These are phyloP conservation scores for Perccottus glenii DNA, from an alignment of 2,113 vertebrate genomes.

Conservation along the genomic window DNA sequence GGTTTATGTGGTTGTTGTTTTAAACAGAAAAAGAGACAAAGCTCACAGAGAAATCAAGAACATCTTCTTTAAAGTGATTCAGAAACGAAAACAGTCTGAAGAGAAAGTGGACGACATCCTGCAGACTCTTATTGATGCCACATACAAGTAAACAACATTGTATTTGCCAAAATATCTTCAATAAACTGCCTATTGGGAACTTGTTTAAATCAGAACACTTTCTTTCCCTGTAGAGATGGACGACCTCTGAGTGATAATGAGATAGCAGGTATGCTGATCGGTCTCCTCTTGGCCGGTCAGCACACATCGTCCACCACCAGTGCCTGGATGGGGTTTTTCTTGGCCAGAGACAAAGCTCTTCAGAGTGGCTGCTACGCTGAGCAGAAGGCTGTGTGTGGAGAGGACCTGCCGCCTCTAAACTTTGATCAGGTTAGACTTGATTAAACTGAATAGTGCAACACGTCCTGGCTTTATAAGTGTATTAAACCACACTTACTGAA, in stretches of 20 bases:
- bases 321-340: conserved; percentile 95
- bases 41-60: conserved; percentile 92
- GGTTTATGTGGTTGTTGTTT: neutral
- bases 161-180: neutral
- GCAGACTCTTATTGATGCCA: conserved; percentile 93
- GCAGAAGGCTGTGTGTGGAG: conserved; percentile 88
- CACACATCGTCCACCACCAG: conserved; percentile 98
- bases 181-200: neutral
- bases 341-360: conserved; percentile 84
- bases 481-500: neutral
- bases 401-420: conserved; percentile 82
- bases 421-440: conserved; percentile 85
- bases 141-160: conserved; percentile 87
- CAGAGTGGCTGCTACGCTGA: conserved; percentile 90
- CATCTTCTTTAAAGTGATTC: conserved; percentile 92
- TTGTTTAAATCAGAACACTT: neutral
- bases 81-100: conserved; percentile 85
- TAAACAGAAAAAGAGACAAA: conserved; percentile 86
- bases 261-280: conserved; percentile 92
- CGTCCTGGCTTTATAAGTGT: neutral
- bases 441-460: neutral
- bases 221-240: conserved; percentile 81
- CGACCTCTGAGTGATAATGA: conserved; percentile 83
- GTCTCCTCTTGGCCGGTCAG: conserved; percentile 92
- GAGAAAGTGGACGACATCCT: conserved; percentile 90